These are phyloP conservation scores for Tetragonisca angustula DNA, from an alignment of 2,888 invertebrate genomes.

Conservation along the genomic window DNA sequence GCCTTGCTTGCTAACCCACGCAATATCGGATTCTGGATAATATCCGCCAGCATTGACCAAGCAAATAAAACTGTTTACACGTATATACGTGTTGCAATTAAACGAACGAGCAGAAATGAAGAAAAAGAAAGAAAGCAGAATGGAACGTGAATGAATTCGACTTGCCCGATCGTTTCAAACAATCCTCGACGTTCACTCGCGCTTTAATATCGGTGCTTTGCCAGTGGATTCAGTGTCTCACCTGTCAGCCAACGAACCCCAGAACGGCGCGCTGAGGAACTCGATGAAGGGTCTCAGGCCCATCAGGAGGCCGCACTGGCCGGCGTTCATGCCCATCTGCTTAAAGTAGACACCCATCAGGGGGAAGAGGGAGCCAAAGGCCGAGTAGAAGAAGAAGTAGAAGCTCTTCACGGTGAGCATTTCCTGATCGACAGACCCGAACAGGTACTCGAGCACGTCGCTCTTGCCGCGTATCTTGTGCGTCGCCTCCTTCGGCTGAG, in stretches of 20 bases:
- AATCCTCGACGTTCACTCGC: background rate
- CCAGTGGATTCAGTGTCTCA: conserved; percentile 78
- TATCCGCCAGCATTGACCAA: background rate
- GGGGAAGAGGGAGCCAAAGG: conserved; percentile 99
- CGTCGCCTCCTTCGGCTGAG: conserved; percentile 94
- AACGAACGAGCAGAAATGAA: background rate
- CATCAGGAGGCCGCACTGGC: conserved; percentile 96
- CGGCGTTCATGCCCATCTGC: conserved; percentile 99
- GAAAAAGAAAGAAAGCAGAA: too few species aligned
- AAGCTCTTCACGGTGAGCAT: conserved; percentile 97
- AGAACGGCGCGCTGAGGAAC: conserved; percentile 98
- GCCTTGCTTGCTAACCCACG: conserved; percentile 11
- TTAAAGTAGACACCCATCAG: conserved; percentile 99
- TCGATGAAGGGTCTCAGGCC: conserved; percentile 98
- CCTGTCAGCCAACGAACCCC: conserved; percentile 97
- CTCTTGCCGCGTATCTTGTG: conserved; percentile 95
- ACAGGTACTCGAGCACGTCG: conserved; percentile 93
- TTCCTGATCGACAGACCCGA: conserved; percentile 94
- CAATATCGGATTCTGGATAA: conserved; percentile 27
- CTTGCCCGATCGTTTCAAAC: too few species aligned
- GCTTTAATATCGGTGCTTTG: background rate
- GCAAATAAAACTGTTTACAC: background rate
- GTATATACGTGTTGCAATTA: background rate
- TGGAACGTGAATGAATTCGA: background rate
- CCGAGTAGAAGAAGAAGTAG: conserved; percentile 99